phyloP scores from a whole-genome alignment of 2,113 vertebrate species.

The Cyanoderma ruficeps region DNA sequence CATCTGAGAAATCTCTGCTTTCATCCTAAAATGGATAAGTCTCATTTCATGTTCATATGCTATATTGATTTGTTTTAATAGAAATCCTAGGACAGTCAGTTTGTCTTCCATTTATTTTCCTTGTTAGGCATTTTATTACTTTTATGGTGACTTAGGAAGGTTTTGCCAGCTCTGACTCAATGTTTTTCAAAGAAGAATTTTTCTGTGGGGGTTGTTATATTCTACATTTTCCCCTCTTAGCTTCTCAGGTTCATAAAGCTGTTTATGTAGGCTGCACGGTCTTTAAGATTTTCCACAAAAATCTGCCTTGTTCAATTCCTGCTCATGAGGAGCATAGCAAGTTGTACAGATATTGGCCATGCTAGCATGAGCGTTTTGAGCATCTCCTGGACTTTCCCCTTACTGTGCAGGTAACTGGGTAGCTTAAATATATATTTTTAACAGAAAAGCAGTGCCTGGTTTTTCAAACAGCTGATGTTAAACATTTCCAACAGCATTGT shows the following conservation, averaged over 20 bases:
- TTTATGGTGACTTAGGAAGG: neutral
- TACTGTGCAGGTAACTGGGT: neutral
- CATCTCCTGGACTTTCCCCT: neutral
- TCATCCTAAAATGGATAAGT: neutral
- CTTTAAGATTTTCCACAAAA: neutral
- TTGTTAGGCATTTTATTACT: neutral
- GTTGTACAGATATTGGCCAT: neutral
- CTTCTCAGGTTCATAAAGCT: neutral
- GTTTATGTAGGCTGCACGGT: neutral
- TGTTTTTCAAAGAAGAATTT: neutral
- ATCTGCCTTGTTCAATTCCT: neutral
- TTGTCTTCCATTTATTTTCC: slow-evolving; percentile 21
- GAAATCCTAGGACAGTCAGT: neutral
- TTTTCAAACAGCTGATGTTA: neutral
- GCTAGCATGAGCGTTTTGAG: neutral
- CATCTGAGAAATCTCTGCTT: neutral
- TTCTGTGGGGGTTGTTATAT: neutral
- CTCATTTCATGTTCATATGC: neutral
- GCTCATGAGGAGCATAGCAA: neutral
- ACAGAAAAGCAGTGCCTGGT: neutral
- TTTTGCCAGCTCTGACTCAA: neutral
- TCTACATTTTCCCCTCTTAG: neutral
- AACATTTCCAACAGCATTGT: neutral
- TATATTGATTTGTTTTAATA: neutral
- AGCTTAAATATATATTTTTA: neutral